These are phyloP conservation scores for Syngnathus floridae DNA, from an alignment of 2,113 vertebrate genomes.

Conservation along the genomic window DNA sequence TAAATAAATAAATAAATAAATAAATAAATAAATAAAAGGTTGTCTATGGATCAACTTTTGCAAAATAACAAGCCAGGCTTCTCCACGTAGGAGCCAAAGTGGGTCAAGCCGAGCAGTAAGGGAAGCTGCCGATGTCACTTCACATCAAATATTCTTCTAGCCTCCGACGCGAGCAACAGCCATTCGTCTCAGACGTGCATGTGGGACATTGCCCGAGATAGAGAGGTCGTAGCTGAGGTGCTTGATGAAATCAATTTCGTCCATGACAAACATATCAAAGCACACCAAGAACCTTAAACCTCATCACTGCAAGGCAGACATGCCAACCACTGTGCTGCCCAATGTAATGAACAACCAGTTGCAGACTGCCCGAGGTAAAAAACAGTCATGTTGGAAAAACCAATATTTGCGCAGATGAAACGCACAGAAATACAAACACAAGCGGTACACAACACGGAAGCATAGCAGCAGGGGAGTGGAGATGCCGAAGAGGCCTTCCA, in stretches of 20 bases:
- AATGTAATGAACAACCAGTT: not conserved
- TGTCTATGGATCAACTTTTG: too few species aligned
- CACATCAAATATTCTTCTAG: slow-evolving; percentile 23
- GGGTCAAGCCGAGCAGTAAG: slow-evolving; percentile 41
- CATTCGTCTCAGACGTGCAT: slow-evolving; percentile 8
- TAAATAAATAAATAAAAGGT: too few species aligned
- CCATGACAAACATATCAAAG: not conserved
- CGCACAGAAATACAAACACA: not conserved
- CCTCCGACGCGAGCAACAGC: slow-evolving; percentile 28
- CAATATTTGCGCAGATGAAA: not conserved
- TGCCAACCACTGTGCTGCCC: not conserved
- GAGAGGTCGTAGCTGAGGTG: not conserved
- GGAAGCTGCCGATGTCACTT: slow-evolving; percentile 43
- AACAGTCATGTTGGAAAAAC: not conserved
- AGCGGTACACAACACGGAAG: not conserved
- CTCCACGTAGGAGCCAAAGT: slow-evolving; percentile 57
- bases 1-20: too few species aligned
- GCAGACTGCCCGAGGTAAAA: not conserved
- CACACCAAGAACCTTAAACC: not conserved
- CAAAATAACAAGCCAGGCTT: slow-evolving; percentile 39
- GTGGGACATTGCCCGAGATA: slow-evolving; percentile 17
- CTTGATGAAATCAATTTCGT: not conserved
- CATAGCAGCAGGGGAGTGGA: not conserved
- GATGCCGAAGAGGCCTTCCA: not conserved
- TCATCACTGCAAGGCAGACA: not conserved